Base-by-base conservation (phyloP, 2,888 invertebrate species). In the Ernsta delagoae region DNA sequence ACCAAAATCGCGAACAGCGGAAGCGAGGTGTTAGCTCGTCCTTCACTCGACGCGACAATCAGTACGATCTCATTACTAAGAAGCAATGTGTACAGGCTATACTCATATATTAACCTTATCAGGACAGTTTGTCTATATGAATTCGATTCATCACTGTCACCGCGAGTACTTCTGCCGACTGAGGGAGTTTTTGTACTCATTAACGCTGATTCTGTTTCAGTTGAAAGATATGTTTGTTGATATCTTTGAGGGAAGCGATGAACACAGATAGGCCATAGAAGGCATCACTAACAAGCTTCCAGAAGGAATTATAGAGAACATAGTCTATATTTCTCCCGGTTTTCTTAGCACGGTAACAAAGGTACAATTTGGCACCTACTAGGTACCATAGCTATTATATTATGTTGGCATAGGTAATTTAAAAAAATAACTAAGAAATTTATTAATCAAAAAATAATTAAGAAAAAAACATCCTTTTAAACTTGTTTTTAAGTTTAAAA, bases 141-240 rank as follows among this genome's bases (percentile, higher is more conserved):
- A 74, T 79, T 78, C 85, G 81, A 90, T 92, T 84, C 84, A 89
- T 92, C 92, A 91, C 85, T 89, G 91, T 90, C 91, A 79, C 75
- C 70, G 71, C 50, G 24, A 50, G 16, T 24, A 77, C 76, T 78
- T 74, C 77, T 77, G 77, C 72, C 69, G 59, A 39, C 61, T 65
- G 64, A 60, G 57, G 34, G 63, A 59, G 50, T 69, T 63, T 62
- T 63, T 50, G 57, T 36, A 63, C 50, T 69, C 50, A 69, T 69
- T 63, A 63, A 4, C 54, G 62, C 39, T 3, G 16, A 59, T 24
- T 57, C 41, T 59, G 54, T 45, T 48, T 50, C 39, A 57, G n/a
- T 34, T 56, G 56, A 56, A 56, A 34, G 11, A 56, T 34, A 56
- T 9, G 41, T 43, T 43, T 43, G 41, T 11, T n/a, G 34, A 31